Evolutionary conservation across 2,888 invertebrate species (phyloP), one percentile per base, ranked within the genome.

Genomic region (Phania funesta): DNA sequence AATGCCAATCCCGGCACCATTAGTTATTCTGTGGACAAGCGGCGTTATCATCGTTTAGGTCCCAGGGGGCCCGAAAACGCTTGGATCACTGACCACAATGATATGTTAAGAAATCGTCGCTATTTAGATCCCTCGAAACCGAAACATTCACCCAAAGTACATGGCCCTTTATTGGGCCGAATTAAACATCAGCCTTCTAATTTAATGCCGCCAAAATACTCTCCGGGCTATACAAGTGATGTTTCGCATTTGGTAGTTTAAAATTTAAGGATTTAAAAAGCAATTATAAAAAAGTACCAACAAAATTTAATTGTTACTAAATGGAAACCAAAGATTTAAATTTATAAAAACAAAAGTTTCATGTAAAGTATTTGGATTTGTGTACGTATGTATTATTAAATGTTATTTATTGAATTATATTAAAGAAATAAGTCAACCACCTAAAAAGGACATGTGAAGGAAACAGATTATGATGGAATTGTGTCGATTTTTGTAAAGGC

Each of bases 201-300:
- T 83, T 83, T 88, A 60, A 79, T 93, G 79, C 94, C 95, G 67
- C 94, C 95, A 5, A 92, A 94, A 84, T 94, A 94, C 89, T 92
- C 94, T 80, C 94, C 95, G 1, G 95, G 95, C 3, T 96, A 95
- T 87, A 95, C 96, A 38, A 94, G 94, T 76, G 95, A 96, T 89
- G 96, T 96, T 0, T 96, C 96, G 18, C 96, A 96, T 91, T 92
- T 96, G 84, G 94, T 96, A 85, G 95, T 96, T 87, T 96, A 92
- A 91, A 50, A n/a, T n/a, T 46, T 18, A 24, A 11, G 41, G 1
- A 20, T n/a, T 22, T 60, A 6, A 46, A 35, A 41, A 38, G 22
- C 32, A 48, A 8, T 0, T 35, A 56, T 13, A 1, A 38, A 46
- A 24, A 18, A 76, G n/a, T 13, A 16, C 35, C 29, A 58, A 22